A percentile compares a stretch with the other conserved stretches of the same genome.
phyloP scores from a whole-genome alignment of 2,113 vertebrate genomes.

The Pogona vitticeps region DNA sequence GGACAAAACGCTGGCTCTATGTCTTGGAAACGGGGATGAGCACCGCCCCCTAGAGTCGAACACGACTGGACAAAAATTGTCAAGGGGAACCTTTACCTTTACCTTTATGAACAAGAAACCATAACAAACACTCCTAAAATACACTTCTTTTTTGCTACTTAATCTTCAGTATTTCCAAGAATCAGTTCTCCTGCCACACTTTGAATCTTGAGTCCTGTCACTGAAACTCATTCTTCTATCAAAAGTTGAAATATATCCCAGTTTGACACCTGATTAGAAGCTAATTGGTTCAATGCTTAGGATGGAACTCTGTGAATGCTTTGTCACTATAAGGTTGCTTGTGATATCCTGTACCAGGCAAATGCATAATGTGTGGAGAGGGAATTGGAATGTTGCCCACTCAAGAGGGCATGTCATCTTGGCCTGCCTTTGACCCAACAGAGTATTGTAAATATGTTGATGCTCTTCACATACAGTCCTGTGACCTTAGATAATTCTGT shows the following conservation, averaged over 20 bases:
- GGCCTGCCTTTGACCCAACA: background rate
- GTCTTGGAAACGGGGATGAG: too few relatives aligned
- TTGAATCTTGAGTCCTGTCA: background rate
- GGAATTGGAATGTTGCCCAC: too few relatives aligned
- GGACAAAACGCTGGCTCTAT: too few relatives aligned
- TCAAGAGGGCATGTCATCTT: background rate
- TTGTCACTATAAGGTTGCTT: background rate
- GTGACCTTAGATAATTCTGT: too few relatives aligned
- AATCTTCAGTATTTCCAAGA: background rate
- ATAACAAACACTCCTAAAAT: background rate
- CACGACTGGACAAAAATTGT: too few relatives aligned
- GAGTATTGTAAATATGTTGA: too few relatives aligned
- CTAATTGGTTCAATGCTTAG: background rate
- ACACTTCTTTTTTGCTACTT: background rate
- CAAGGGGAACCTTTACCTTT: too few relatives aligned
- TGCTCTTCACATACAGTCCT: too few relatives aligned
- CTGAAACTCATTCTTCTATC: background rate
- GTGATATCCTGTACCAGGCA: background rate
- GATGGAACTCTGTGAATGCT: background rate
- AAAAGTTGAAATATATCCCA: background rate
- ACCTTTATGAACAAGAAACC: background rate
- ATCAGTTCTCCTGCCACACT: background rate
- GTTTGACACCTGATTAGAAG: background rate
- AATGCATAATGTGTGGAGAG: too few relatives aligned
- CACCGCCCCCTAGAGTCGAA: too few relatives aligned